Base-by-base conservation (phyloP, 2,888 invertebrate genomes). In the Brachypalpus laphriformis region DNA sequence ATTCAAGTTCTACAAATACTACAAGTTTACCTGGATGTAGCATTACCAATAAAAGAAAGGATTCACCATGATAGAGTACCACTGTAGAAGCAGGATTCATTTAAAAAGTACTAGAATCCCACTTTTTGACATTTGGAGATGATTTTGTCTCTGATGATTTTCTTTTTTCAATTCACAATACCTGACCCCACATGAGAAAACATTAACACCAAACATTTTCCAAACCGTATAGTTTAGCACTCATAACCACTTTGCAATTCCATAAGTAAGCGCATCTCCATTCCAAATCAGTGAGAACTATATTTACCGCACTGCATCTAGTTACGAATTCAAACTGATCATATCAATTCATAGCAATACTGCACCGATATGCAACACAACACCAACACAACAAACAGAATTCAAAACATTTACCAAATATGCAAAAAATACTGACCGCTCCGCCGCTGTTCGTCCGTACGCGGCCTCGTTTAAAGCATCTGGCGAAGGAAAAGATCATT, bases 271-370 rank as follows among this genome's bases (percentile, higher is more conserved):
- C 54, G 25, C 45, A 40, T 63, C 34, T 61, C 68, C 59, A 77
- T 54, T 31, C 61, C 20, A 77, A 49, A 56, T 5, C 42, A 37
- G 18, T 40, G n/a, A 49, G 51, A 59, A 59, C 68, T 59, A 65
- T 59, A 66, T 28, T 49, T 37, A 76, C 75, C 34, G 66, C 57
- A 56, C 49, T 76, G 68, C 49, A 42, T 61, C 61, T 72, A 61
- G 7, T 51, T 78, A 70, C 34, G 37, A 68, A 74, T 83, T 72
- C 74, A 83, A 83, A 83, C 74, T 54, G 49, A 83, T 63, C 80
- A 74, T 74, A 78, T 83, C 77, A 71, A 72, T 77, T 42, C 83
- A 78, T 82, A 72, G 68, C 42, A 74, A 31, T 37, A 42, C 18
- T 40, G 22, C 49, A 71, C 25, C 3, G 51, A 42, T 54, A 54